Evolutionary conservation across 2,888 invertebrate species (phyloP), one percentile per base, ranked within the genome.

Genomic region (Matsumyia berberina): DNA sequence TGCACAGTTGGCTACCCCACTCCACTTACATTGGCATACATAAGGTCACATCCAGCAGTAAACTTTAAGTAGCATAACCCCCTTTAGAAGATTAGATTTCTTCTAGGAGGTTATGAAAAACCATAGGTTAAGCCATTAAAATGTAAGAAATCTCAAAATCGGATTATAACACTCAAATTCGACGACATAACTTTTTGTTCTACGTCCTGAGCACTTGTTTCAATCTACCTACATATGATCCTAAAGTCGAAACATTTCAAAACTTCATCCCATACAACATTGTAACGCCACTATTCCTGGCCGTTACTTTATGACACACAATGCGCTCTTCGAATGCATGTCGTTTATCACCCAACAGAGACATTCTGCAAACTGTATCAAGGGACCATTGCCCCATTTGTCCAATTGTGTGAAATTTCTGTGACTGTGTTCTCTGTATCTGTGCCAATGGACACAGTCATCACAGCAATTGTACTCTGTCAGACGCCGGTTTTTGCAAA

Each of bases 361-460:
- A 4, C 4, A 19, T 31, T n/a, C 46, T 44, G 72, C 67, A 67
- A 78, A 49, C 53, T 73, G 49, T 42, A 83, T 78, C 78, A 67
- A 49, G 53, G 39, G 49, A 73, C 82, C 73, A 66, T 62, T 35
- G 42, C 39, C 67, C 39, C 60, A 82, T 72, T 55, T 77, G 60
- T 73, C 72, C 72, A 60, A 72, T 72, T 82, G 66, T 82, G 58
- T 70, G 72, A 72, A 78, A 66, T 78, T 72, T n/a, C n/a, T 78
- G 49, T 58, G 42, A 66, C 49, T 64, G 62, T 62, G 42, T 62
- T 51, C 53, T n/a, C 5, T 24, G 15, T 53, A 46, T 51, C 42
- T 60, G 35, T 46, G 58, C 39, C 1, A 29, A 46, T 15, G 12
- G 15, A 5, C 5, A 0, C 1, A 46, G 46, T 35, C 46, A 11